A percentile compares a stretch with the other conserved stretches of the same genome.
phyloP scores from a whole-genome alignment of 2,113 vertebrate species.

The Rhizomys pruinosus region DNA sequence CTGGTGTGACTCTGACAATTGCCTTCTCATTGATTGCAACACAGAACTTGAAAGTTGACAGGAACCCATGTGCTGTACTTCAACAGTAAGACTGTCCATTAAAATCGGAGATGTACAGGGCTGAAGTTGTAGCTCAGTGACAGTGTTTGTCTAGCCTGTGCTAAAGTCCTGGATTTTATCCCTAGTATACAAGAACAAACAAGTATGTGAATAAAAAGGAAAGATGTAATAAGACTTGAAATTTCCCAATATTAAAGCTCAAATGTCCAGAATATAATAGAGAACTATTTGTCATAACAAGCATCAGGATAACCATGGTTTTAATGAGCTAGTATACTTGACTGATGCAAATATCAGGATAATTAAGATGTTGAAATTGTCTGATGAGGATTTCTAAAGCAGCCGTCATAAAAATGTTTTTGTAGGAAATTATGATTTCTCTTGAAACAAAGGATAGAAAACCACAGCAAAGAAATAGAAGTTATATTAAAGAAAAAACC shows the following conservation, averaged over 20 bases:
- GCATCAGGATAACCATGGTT: constrained; percentile 33
- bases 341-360: constrained; percentile 1
- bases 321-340: constrained; percentile 32
- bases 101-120: neutral
- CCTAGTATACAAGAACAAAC: neutral
- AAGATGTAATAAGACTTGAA: neutral
- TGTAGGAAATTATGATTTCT: constrained; percentile 31
- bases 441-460: constrained; percentile 47
- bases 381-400: constrained; percentile 44
- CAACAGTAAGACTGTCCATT: neutral
- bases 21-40: neutral
- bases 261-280: neutral
- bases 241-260: neutral
- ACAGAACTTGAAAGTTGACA: neutral
- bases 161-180: neutral
- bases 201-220: neutral
- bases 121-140: neutral
- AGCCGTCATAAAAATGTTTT: constrained; percentile 32
- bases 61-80: neutral
- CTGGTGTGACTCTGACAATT: neutral
- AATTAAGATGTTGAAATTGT: constrained; percentile 26
- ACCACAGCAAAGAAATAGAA: constrained; percentile 20
- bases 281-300: constrained; percentile 15
- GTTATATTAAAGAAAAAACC: neutral
- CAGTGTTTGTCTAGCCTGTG: neutral